Conservation (phyloP, 2,888 invertebrate species). For the Tortricodes alternella region DNA sequence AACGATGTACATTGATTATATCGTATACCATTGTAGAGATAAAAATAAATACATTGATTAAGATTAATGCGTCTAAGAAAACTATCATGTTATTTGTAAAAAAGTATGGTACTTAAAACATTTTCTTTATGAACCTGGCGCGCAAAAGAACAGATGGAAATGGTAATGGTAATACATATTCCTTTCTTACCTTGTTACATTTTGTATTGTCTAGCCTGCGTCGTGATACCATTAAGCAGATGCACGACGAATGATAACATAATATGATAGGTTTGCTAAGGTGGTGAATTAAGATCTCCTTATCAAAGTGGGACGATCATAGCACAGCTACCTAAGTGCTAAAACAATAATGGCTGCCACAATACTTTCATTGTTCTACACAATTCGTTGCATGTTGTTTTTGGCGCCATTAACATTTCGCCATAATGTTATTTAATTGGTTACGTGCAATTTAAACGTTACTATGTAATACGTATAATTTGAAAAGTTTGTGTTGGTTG, state of each 20-base stretch:
- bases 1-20: no score
- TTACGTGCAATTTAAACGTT: conserved; percentile 1
- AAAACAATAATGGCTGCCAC: conserved; percentile 48
- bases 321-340: conserved; percentile 38
- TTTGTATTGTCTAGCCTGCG: conserved; percentile 9
- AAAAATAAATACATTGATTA: no score
- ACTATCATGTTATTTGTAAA: no score
- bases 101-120: no score
- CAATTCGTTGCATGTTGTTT: conserved; percentile 13
- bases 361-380: conserved; percentile 46
- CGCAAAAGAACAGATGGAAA: no score
- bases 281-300: conserved; percentile 41
- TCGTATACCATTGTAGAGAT: no score
- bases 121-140: no score
- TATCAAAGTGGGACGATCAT: conserved; percentile 56
- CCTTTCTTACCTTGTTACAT: conserved; percentile 15
- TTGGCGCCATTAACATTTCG: conserved; percentile 15
- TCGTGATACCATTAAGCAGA: conserved; percentile 20
- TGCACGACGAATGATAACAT: conserved; percentile 26
- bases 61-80: no score
- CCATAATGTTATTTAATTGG: conserved; percentile 19
- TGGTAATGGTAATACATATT: background rate
- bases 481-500: no score
- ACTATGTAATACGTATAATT: no score
- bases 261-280: conserved; percentile 23